Evolutionary conservation across 2,797 vertebrate genomes (phyloP), one percentile per base, ranked within the genome.

Genomic region (Microcaecilia unicolor): DNA sequence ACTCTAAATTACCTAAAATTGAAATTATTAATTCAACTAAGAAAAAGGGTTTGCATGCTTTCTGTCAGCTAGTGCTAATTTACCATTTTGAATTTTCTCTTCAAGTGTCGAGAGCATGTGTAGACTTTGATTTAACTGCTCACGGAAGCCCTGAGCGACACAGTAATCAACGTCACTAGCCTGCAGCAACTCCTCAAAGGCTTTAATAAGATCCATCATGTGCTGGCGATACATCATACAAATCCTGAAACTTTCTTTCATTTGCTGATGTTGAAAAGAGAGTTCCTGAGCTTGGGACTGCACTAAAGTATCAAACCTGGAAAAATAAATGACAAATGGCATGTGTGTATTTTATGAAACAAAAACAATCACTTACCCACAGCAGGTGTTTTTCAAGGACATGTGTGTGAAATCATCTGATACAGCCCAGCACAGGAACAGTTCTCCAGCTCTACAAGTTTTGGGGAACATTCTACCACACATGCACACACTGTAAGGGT

Each of bases 261-360:
- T 87, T 62, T 92, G 89, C 50, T 88, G 87, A 48, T 81, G 72
- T 17, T 93, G 86, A 34, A 86, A 78, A 13, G 89, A 93, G 56
- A 93, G 74, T 53, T 95, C 92, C 37, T 66, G 81, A 32, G 87
- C 88, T 63, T 91, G 89, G 1, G 88, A 91, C 59, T 88, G 87
- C 41, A 90, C 82, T 41, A 93, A 74, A 4, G 87, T 87, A 60
- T 92, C 80, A 5, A 89, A 81, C 27, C 93, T 98, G 70, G 34
- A 53, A 41, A 69, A 65, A 61, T 14, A 15, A 27, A 25, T n/a
- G 5, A 22, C 5, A 20, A 22, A 22, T 5, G 22, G 22, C 10
- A 25, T 13, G 5, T 25, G 5, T 25, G 23, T 25, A 25, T 12
- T 25, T 8, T 13, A 12, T 2, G 14, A 25, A n/a, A n/a, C n/a